Percentiles rank a stretch among this genome's conserved stretches.
These are phyloP conservation scores for Drosophila persimilis DNA, from an alignment of 1,140 invertebrate genomes.

Conservation along the genomic window DNA sequence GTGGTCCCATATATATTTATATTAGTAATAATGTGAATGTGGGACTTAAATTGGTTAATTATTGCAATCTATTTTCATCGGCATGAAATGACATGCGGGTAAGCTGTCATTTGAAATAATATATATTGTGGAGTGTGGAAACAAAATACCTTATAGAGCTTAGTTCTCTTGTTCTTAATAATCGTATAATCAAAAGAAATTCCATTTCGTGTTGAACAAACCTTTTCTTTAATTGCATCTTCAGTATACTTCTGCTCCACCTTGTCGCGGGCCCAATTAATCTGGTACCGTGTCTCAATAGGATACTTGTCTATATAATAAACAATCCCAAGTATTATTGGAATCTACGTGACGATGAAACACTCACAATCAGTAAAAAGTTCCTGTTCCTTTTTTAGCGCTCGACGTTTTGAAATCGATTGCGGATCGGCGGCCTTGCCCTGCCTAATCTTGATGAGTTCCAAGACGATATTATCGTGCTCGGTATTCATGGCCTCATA, in stretches of 20 bases:
- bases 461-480: slow-evolving; percentile 3
- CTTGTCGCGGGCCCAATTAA: slow-evolving; percentile 37
- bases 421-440: slow-evolving; percentile 1
- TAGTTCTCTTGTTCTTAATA: too few relatives aligned
- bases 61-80: too few relatives aligned
- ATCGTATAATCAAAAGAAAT: too few relatives aligned
- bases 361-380: slow-evolving; percentile 24
- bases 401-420: neutral
- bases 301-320: slow-evolving; percentile 27
- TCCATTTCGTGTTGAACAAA: neutral
- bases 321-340: neutral
- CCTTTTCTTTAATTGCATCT: neutral
- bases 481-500: slow-evolving; percentile 3
- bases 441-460: slow-evolving; percentile 2
- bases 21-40: too few relatives aligned
- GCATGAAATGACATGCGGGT: too few relatives aligned
- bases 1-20: too few relatives aligned
- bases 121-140: too few relatives aligned
- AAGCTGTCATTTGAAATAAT: too few relatives aligned
- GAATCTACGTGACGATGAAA: too few relatives aligned
- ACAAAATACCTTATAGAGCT: too few relatives aligned
- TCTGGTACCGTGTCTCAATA: slow-evolving; percentile 50
- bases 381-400: slow-evolving; percentile 12
- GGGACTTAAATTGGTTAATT: too few relatives aligned
- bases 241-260: slow-evolving; percentile 28